Conservation (phyloP, 2,113 vertebrate genomes). For the Stegostoma tigrinum region DNA sequence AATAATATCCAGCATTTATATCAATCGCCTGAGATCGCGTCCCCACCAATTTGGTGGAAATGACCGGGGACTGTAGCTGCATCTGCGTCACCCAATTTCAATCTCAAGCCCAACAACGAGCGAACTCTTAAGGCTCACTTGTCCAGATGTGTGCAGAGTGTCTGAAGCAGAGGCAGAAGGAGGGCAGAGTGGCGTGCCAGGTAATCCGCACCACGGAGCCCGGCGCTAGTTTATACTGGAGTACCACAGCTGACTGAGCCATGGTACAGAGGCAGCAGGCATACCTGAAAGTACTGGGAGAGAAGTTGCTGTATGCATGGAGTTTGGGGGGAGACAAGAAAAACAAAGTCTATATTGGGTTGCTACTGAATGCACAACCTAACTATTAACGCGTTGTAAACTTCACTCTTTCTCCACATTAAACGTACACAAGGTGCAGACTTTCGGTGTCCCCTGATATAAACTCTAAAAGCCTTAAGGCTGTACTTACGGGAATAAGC, state of each 20-base stretch:
- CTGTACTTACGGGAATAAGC: constrained; percentile 20
- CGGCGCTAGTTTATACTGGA: not conserved
- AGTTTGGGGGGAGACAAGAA: not conserved
- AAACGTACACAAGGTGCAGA: not conserved
- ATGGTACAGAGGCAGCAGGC: not conserved
- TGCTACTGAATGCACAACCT: not conserved
- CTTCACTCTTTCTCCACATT: not conserved
- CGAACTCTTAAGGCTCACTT: not conserved
- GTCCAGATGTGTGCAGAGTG: not conserved
- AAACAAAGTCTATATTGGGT: not conserved
- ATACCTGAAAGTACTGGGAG: not conserved
- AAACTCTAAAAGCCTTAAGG: not conserved
- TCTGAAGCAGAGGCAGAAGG: not conserved
- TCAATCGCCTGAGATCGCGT: not conserved
- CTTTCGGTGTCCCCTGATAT: not conserved
- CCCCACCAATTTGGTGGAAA: not conserved
- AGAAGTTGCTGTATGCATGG: not conserved
- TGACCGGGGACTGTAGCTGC: not conserved
- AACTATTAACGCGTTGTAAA: not conserved
- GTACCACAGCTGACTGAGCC: not conserved
- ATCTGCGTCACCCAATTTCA: not conserved
- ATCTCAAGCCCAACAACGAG: not conserved
- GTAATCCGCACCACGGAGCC: not conserved
- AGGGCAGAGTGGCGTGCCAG: not conserved
- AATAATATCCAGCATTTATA: no score